These are phyloP conservation scores for Kobus ellipsiprymnus DNA, from an alignment of 2,113 vertebrate species.

Conservation along the genomic window DNA sequence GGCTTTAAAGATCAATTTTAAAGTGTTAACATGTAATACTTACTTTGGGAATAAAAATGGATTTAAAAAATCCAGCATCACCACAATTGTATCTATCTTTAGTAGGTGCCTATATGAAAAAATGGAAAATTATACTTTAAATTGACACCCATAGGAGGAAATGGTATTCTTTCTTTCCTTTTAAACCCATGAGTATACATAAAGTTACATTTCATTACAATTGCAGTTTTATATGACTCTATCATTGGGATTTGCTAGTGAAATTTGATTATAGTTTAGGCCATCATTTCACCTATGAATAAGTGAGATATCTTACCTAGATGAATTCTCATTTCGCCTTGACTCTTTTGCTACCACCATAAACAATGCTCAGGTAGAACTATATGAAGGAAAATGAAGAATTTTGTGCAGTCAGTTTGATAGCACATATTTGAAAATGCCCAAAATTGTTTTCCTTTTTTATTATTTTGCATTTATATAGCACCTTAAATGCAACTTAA, in stretches of 20 bases:
- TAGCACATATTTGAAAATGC: background rate
- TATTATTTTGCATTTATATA: conserved; percentile 40
- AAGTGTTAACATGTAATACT: background rate
- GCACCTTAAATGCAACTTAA: conserved; percentile 21
- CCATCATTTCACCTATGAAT: background rate
- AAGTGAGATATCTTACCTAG: background rate
- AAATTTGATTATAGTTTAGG: background rate
- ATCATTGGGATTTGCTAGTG: background rate
- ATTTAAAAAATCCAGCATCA: background rate
- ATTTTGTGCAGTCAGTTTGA: background rate
- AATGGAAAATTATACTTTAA: background rate
- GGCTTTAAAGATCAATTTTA: background rate
- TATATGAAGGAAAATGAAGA: background rate
- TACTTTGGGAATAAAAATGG: background rate
- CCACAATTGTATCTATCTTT: background rate
- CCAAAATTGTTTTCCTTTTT: conserved; percentile 3
- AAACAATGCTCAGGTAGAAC: conserved; percentile 6
- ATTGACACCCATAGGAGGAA: background rate
- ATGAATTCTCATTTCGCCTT: background rate
- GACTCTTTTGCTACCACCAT: background rate
- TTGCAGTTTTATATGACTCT: background rate
- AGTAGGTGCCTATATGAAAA: background rate
- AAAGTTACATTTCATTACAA: conserved; percentile 21
- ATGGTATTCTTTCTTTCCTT: background rate
- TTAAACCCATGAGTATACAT: conserved; percentile 12